phyloP scores from a whole-genome alignment of 2,888 invertebrate species.

The Stenotaenia linearis region DNA sequence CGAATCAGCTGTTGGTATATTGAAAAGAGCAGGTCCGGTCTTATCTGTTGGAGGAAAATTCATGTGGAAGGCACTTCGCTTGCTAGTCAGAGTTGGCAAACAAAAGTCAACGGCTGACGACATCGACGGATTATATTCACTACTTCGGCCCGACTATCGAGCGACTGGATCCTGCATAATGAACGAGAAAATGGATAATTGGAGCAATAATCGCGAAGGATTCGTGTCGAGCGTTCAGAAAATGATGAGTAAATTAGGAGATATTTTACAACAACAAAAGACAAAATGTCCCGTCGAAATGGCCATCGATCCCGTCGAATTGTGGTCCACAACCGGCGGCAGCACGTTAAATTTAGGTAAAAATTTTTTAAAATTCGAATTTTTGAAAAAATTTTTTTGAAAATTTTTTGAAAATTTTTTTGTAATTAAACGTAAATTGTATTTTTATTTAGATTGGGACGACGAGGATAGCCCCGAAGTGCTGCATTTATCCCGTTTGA shows the following conservation, averaged over 20 bases:
- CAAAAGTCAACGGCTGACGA: background rate
- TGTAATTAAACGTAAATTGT: no score
- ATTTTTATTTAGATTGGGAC: background rate
- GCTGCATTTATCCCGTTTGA: slow-evolving; percentile 63
- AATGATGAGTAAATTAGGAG: slow-evolving; percentile 24
- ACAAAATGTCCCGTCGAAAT: background rate
- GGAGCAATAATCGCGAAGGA: background rate
- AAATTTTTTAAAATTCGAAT: background rate
- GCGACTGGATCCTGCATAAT: background rate
- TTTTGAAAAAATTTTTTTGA: background rate
- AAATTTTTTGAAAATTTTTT: background rate
- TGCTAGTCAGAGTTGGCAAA: background rate
- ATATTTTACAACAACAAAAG: slow-evolving; percentile 26
- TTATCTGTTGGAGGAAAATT: background rate
- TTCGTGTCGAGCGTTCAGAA: background rate
- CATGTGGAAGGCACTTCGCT: background rate
- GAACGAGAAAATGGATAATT: background rate
- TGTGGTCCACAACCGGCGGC: slow-evolving; percentile 19
- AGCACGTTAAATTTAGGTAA: slow-evolving; percentile 21
- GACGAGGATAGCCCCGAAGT: background rate
- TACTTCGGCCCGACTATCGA: background rate
- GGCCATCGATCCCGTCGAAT: slow-evolving; percentile 13
- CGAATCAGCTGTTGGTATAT: background rate
- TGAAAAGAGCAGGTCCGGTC: background rate
- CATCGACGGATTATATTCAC: background rate